phyloP scores from a whole-genome alignment of 2,888 invertebrate species.

The Lycophotia porphyrea region DNA sequence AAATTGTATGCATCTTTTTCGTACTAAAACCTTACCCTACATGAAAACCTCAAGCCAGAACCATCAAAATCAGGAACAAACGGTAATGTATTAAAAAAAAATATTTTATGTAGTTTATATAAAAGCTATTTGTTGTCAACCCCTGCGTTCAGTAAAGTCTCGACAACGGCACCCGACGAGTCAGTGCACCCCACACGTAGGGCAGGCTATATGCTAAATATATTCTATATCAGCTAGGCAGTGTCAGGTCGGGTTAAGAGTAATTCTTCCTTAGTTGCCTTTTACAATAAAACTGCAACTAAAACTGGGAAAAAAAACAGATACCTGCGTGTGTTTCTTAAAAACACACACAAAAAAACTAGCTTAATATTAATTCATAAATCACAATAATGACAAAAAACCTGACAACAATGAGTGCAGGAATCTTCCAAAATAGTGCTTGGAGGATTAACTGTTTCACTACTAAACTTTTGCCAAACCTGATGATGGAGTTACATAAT shows the following conservation, averaged over 20 bases:
- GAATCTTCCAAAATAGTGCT: background rate
- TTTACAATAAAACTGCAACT: background rate
- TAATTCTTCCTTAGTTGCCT: constrained; percentile 2
- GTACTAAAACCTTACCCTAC: background rate
- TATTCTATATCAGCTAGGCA: constrained; percentile 1
- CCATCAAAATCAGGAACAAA: too few species aligned
- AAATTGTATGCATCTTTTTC: background rate
- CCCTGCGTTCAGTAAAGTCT: constrained; percentile 61
- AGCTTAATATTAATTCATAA: too few species aligned
- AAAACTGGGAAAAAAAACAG: too few species aligned
- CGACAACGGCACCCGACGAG: constrained; percentile 58
- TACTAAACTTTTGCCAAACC: background rate
- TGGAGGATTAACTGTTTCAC: background rate
- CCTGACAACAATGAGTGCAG: background rate
- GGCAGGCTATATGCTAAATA: constrained; percentile 27
- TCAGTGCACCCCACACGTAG: constrained; percentile 61
- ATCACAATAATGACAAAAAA: too few species aligned
- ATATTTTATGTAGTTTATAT: background rate
- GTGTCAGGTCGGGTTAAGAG: constrained; percentile 16
- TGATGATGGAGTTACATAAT: background rate
- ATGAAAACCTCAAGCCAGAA: background rate
- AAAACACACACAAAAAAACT: background rate
- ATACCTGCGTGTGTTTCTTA: too few species aligned
- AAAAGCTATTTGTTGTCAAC: constrained; percentile 50
- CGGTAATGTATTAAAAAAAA: background rate